These are phyloP conservation scores for Falco novaeseelandiae DNA, from an alignment of 2,797 vertebrate genomes.

Conservation along the genomic window DNA sequence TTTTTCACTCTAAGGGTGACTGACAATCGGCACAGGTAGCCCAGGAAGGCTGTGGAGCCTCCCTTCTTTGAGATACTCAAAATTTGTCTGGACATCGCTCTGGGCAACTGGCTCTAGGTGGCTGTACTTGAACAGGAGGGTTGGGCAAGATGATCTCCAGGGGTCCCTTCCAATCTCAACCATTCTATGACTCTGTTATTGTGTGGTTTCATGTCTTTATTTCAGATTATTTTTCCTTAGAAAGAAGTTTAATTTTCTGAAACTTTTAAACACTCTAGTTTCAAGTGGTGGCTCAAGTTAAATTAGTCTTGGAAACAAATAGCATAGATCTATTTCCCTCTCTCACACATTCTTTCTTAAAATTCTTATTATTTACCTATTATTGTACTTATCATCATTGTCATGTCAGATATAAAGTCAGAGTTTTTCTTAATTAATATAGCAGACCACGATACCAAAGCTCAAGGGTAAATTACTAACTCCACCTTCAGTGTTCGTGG, in stretches of 20 bases:
- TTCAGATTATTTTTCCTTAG: not conserved
- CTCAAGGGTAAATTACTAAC: not conserved
- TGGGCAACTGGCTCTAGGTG: not conserved
- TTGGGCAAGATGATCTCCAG: not conserved
- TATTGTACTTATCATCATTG: not conserved
- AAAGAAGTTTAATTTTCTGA: not conserved
- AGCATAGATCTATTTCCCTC: not conserved
- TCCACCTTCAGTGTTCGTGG: not conserved
- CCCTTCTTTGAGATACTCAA: not conserved
- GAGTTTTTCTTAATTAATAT: not conserved
- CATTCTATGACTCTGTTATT: not conserved
- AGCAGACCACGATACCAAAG: not conserved
- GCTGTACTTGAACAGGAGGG: accelerated
- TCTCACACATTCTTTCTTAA: not conserved
- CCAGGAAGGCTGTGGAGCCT: not conserved
- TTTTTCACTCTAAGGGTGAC: not conserved
- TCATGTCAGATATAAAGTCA: not conserved
- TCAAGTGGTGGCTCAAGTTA: not conserved
- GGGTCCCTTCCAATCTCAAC: not conserved
- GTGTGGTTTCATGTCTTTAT: not conserved
- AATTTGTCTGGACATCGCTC: not conserved
- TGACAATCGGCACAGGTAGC: not conserved
- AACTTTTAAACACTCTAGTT: not conserved
- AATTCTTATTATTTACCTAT: not conserved
- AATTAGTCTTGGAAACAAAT: not conserved